phyloP scores from a whole-genome alignment of 2,888 invertebrate species.

The Meghimatium bilineatum region DNA sequence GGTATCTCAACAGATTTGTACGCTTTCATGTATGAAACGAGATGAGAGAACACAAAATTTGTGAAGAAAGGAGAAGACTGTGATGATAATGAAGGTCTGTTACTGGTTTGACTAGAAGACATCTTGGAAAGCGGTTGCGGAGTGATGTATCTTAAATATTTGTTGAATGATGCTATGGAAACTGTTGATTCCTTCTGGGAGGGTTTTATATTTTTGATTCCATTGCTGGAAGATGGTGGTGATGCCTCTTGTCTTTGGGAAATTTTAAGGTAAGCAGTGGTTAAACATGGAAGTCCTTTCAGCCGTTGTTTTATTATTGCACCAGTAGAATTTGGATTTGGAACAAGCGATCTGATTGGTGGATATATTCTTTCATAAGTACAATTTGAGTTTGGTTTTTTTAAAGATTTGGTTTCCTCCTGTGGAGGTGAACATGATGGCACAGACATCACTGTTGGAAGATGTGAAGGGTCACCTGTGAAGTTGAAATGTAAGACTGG shows the following conservation, averaged over 20 bases:
- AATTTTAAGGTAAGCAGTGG: not conserved
- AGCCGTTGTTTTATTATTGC: conserved; percentile 43
- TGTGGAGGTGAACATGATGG: not conserved
- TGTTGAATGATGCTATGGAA: not conserved
- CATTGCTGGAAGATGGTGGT: not conserved
- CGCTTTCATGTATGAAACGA: conserved; percentile 8
- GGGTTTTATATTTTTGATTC: not conserved
- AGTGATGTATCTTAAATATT: too few species aligned
- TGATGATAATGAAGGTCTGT: not conserved
- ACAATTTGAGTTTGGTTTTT: not conserved
- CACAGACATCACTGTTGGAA: conserved; percentile 39
- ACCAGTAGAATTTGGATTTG: conserved; percentile 34
- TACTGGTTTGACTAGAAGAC: not conserved
- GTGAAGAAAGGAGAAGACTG: not conserved
- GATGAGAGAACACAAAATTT: not conserved
- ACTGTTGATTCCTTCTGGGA: not conserved
- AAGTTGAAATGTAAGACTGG: conserved; percentile 41
- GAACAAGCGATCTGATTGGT: conserved; percentile 32
- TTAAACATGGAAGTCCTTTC: conserved; percentile 25
- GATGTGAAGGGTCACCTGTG: conserved; percentile 41
- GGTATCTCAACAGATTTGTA: not conserved
- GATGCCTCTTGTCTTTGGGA: not conserved
- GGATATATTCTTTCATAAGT: conserved; percentile 43
- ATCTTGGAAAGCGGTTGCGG: too few species aligned
- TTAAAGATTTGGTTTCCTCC: not conserved